phyloP scores from a whole-genome alignment of 64 coral and sea anemone genomes.

The Trachythela sp. region DNA sequence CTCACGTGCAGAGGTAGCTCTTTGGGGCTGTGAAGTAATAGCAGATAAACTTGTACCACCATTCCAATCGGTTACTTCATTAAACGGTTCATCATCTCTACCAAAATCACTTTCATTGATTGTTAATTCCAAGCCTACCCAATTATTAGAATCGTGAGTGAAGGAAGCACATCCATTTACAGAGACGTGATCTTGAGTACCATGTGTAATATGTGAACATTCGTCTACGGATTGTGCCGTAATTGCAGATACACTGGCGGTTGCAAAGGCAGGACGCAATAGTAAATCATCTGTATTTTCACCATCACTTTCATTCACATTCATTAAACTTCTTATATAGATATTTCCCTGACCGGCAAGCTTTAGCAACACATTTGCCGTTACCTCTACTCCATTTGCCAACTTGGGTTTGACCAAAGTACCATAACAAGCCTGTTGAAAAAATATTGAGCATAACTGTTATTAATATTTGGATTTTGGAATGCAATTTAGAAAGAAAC shows the following conservation, averaged over 20 bases:
- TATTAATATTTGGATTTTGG: too few relatives aligned
- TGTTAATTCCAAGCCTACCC: too few relatives aligned
- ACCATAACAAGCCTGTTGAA: slow-evolving; percentile 28
- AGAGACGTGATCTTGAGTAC: neutral
- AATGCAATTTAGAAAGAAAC: too few relatives aligned
- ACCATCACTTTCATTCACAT: neutral
- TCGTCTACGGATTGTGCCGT: neutral
- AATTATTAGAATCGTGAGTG: too few relatives aligned
- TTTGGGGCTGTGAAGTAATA: too few relatives aligned
- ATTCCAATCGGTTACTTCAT: too few relatives aligned
- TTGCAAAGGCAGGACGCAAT: neutral
- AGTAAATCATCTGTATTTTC: neutral
- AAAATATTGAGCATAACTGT: too few relatives aligned
- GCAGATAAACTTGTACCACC: too few relatives aligned
- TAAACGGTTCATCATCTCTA: too few relatives aligned
- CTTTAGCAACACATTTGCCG: neutral
- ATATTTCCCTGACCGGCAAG: neutral
- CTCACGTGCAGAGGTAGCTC: too few relatives aligned
- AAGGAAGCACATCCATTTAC: too few relatives aligned
- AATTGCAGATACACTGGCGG: neutral
- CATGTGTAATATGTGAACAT: neutral
- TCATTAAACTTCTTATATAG: neutral
- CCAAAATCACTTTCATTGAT: too few relatives aligned
- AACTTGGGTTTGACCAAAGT: slow-evolving; percentile 17
- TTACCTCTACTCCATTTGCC: slow-evolving; percentile 3